Base-by-base conservation (phyloP, 2,797 vertebrate species). In the Babyrousa celebensis region DNA sequence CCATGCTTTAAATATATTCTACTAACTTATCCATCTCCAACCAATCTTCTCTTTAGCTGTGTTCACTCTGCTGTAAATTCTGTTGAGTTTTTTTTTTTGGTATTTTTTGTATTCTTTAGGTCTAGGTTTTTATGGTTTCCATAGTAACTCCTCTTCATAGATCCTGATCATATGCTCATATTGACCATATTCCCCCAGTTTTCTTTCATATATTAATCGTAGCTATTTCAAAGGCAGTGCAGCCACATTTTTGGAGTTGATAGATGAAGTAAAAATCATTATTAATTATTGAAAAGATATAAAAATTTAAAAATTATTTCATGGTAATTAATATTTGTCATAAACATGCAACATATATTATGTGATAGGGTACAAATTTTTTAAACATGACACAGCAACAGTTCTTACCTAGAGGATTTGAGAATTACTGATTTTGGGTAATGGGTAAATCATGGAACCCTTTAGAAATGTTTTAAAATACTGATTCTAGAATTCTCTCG, bases 401-500 rank as follows among this genome's bases (percentile, higher is more conserved):
- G 5, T 48, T 87, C 12, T 77, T 68, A 71, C 21, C 29, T 85
- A 48, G 83, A 77, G 20, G 25, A 20, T 20, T 58, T 84, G 14
- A 87, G 52, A 74, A 93, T 87, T 79, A 60, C 12, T n/a, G 56
- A 87, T 23, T 94, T 11, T 21, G 23, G 36, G 2, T 40, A 56
- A 79, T 74, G 29, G 25, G 17, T 70, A 74, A 88, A 70, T 65
- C 32, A 91, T 78, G 16, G 15, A 88, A 40, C 2, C 14, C 54
- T 92, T 74, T 23, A 65, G 23, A 78, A 83, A 63, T 90, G 90
- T 25, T 87, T 96, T 14, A 90, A 62, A 70, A 10, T 92, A 71
- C 12, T 86, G 4, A 2, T 83, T 9, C 29, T 89, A 10, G 43
- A 48, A 48, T 48, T 48, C 43, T 48, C 43, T 48, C 9, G 43